Percentiles rank a stretch among this genome's conserved stretches.
These are phyloP conservation scores for Galerucella calmariensis DNA, from an alignment of 2,888 invertebrate genomes.

Conservation along the genomic window DNA sequence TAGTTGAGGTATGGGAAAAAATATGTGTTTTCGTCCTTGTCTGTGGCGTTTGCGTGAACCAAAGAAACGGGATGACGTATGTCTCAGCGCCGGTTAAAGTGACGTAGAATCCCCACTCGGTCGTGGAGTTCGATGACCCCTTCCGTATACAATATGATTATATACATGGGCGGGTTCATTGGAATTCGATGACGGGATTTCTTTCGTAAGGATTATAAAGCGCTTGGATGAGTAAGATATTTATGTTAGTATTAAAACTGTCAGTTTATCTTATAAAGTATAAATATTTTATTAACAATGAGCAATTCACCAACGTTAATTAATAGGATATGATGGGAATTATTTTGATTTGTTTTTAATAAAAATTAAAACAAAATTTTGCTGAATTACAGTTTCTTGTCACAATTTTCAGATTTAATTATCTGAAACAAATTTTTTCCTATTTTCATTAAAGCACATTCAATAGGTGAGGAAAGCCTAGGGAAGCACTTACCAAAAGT, in stretches of 20 bases:
- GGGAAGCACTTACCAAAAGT: too few relatives aligned
- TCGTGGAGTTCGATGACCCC: slow-evolving; percentile 60
- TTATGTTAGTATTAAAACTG: background rate
- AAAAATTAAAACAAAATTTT: too few relatives aligned
- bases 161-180: slow-evolving; percentile 40
- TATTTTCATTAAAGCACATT: too few relatives aligned
- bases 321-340: too few relatives aligned
- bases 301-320: background rate
- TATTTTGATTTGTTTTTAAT: too few relatives aligned
- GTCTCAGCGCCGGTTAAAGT: slow-evolving; percentile 58
- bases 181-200: slow-evolving; percentile 28
- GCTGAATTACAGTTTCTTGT: too few relatives aligned
- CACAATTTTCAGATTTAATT: too few relatives aligned
- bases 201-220: background rate
- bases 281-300: background rate
- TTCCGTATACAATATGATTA: slow-evolving; percentile 59
- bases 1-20: slow-evolving; percentile 45
- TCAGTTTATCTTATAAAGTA: background rate
- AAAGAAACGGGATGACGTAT: slow-evolving; percentile 50
- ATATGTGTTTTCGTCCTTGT: slow-evolving; percentile 44
- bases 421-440: too few relatives aligned
- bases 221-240: background rate
- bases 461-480: too few relatives aligned
- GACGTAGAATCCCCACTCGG: slow-evolving; percentile 62
- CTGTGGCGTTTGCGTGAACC: slow-evolving; percentile 35